Evolutionary conservation across 2,113 vertebrate genomes (phyloP).

Genomic region (Carassius auratus): DNA sequence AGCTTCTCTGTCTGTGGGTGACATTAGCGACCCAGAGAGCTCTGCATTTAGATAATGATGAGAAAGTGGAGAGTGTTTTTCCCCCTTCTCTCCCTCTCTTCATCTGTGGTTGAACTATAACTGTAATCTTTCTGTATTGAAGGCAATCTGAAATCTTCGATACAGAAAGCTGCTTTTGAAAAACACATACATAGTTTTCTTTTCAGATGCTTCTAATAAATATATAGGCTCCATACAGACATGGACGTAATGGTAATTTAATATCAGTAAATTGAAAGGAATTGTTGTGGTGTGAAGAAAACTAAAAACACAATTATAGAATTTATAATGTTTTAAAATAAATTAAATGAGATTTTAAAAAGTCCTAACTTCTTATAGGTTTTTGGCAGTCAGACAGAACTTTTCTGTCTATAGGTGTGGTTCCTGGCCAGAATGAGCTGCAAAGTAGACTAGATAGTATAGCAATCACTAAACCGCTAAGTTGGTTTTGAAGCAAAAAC

Average conservation of each 20-base stretch:
- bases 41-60: conserved; percentile 25
- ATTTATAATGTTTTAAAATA: too few species aligned
- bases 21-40: conserved; percentile 2
- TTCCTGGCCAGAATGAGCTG: too few species aligned
- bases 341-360: too few species aligned
- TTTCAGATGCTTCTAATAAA: conserved; percentile 6
- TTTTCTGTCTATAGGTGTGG: too few species aligned
- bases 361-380: too few species aligned
- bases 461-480: too few species aligned
- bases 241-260: not conserved
- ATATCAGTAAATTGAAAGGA: not conserved
- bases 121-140: conserved; percentile 12
- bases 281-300: not conserved
- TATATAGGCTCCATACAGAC: conserved; percentile 12
- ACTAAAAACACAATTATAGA: too few species aligned
- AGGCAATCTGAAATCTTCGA: not conserved
- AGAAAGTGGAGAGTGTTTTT: not conserved
- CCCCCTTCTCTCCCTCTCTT: not conserved
- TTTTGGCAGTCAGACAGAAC: too few species aligned
- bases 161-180: conserved; percentile 22
- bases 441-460: too few species aligned
- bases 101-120: not conserved
- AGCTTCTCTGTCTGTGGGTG: not conserved
- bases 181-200: conserved; percentile 14
- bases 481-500: too few species aligned